Evolutionary conservation across 2,113 vertebrate genomes (phyloP).

Genomic region (Anoura caudifer): DNA sequence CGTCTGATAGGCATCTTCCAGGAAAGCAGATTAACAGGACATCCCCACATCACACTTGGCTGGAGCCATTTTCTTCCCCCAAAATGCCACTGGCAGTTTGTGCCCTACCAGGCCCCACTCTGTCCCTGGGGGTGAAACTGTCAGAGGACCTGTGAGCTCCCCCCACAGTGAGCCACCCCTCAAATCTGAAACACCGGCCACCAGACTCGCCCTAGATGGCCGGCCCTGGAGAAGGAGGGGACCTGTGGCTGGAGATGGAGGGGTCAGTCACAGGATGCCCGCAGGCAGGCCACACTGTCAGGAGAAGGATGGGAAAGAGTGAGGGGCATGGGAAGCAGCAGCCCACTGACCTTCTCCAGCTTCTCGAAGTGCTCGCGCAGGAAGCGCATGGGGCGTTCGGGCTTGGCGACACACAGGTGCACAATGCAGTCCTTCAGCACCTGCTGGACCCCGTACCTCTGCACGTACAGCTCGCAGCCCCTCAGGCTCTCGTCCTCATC

Average conservation of each 20-base stretch:
- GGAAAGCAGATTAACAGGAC: rapidly evolving
- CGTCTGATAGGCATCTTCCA: neutral
- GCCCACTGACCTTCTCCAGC: constrained; percentile 94
- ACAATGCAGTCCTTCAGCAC: constrained; percentile 97
- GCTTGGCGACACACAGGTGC: constrained; percentile 94
- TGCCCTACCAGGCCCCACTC: neutral
- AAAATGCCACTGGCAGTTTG: neutral
- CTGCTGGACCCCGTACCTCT: constrained; percentile 96
- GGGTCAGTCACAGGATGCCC: neutral
- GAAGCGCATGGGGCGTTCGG: constrained; percentile 96
- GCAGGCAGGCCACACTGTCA: neutral
- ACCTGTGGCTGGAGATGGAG: too few relatives aligned
- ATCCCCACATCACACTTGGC: rapidly evolving
- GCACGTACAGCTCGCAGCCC: constrained; percentile 95
- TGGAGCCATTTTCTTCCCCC: neutral
- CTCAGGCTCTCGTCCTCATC: constrained; percentile 96
- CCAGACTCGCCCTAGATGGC: neutral
- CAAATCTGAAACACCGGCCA: neutral
- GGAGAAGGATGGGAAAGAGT: neutral
- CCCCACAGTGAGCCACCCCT: neutral
- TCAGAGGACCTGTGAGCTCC: too few relatives aligned
- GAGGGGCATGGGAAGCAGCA: too few relatives aligned
- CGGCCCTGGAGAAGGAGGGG: neutral
- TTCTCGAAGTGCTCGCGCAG: constrained; percentile 97
- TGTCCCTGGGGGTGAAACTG: neutral